These are phyloP conservation scores for Catalaphyllia jardinei DNA, from an alignment of 64 coral and sea anemone genomes.

Conservation along the genomic window DNA sequence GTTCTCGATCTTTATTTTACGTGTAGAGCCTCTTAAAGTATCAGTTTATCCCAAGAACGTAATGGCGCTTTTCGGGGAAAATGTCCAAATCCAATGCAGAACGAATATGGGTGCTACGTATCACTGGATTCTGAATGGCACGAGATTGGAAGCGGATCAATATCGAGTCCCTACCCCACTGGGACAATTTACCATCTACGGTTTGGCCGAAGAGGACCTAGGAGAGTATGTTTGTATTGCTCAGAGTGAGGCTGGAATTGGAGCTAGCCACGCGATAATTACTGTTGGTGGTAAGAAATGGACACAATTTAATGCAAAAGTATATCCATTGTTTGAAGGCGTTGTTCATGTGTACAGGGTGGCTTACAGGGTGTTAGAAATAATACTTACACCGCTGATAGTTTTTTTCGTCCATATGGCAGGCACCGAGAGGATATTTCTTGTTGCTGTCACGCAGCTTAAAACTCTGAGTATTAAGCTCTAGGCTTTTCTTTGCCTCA, in stretches of 20 bases:
- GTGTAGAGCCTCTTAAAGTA: conserved; percentile 63
- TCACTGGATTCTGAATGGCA: conserved; percentile 74
- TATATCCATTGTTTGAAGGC: too few relatives aligned
- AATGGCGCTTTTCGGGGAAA: conserved; percentile 42
- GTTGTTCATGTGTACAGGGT: too few relatives aligned
- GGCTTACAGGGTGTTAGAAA: too few relatives aligned
- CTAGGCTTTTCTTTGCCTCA: too few relatives aligned
- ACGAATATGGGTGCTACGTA: conserved; percentile 56
- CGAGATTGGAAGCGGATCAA: conserved; percentile 52
- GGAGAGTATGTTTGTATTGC: conserved; percentile 90
- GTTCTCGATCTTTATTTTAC: neutral
- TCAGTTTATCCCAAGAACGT: conserved; percentile 57
- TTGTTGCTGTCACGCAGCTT: too few relatives aligned
- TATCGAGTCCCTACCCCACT: conserved; percentile 72
- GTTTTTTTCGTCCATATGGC: too few relatives aligned
- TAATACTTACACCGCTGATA: too few relatives aligned
- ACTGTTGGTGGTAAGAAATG: conserved; percentile 61
- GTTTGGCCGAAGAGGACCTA: conserved; percentile 53
- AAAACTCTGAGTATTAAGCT: too few relatives aligned
- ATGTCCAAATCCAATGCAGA: conserved; percentile 60
- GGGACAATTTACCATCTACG: conserved; percentile 62
- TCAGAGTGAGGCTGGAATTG: conserved; percentile 74
- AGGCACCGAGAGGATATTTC: too few relatives aligned
- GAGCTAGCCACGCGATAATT: conserved; percentile 45
- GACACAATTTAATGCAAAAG: neutral